Base-by-base conservation (phyloP, 2,888 invertebrate genomes). In the Enchytraeus crypticus region DNA sequence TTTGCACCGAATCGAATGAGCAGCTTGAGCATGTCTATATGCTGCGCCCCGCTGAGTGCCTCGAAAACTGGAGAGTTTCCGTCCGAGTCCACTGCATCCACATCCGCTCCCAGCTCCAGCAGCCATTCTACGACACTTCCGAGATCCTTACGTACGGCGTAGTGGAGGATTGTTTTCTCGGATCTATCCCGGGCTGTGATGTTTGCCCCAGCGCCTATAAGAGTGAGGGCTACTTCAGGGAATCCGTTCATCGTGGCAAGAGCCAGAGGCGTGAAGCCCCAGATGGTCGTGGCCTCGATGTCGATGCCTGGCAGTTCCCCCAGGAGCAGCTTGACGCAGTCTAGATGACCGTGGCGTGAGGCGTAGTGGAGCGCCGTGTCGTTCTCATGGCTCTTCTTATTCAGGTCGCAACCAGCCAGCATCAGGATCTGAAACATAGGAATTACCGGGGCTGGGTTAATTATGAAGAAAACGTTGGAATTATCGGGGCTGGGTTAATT, bases 1-100 rank as follows among this genome's bases (percentile, higher is more conserved):
- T 71, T 68, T 5, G 71, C 69, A 0, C 69, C 67, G 33, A 62
- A 47, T 46, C 64, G 45, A 1, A 73, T 38, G 32, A 75, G 61
- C 5, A 63, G 29, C n/a, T 57, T 34, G 4, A 69, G 71, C 5
- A 70, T 65, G 18, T 63, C 61, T 2, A 49, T 56, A 14, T 65
- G 57, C 14, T 69, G 67, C 5, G 61, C 62, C 46, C 67, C 65
- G n/a, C n/a, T n/a, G 5, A 68, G 53, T 3, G 70, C 69, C 27
- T 64, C 60, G 18, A 67, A 59, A 8, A 71, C 62, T 0, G 71
- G 66, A 0, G 69, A 70, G 57, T 69, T 69, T 2, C 69, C 66
- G 26, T 64, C 58, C 26, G 47, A 51, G 60, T 68, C 67, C 14
- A 21, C 14, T 3, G 59, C 30, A 46, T 67, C 61, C 5, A 61